These are phyloP conservation scores for Salvelinus namaycush DNA, from an alignment of 2,113 vertebrate genomes.

Conservation along the genomic window DNA sequence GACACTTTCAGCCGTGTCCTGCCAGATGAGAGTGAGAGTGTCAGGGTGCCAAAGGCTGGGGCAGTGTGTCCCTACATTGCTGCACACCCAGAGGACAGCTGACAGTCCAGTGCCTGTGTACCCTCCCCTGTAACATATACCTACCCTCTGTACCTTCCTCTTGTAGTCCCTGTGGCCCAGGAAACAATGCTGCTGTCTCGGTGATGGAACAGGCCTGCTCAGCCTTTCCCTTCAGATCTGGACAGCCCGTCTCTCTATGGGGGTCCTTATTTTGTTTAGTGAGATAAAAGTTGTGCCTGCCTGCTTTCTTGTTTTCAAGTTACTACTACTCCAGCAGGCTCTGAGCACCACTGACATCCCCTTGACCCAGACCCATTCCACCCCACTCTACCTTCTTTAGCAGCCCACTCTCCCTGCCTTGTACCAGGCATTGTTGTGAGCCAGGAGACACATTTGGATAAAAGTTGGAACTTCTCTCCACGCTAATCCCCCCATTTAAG, in stretches of 20 bases:
- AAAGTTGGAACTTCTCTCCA: background rate
- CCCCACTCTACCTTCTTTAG: conserved; percentile 14
- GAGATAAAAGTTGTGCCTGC: background rate
- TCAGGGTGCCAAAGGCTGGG: conserved; percentile 27
- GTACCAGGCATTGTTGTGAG: background rate
- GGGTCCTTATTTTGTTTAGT: background rate
- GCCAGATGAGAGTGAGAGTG: conserved; percentile 25
- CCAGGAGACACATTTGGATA: background rate
- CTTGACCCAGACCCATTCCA: conserved; percentile 12
- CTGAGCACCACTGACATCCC: conserved; percentile 2
- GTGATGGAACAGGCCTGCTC: conserved; percentile 59
- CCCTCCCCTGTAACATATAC: conserved; percentile 20
- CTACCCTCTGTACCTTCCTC: conserved; percentile 33
- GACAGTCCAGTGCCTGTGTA: conserved; percentile 36
- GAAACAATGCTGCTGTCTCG: conserved; percentile 66
- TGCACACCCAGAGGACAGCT: conserved; percentile 25
- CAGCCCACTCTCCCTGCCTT: conserved; percentile 25
- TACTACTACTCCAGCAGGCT: background rate
- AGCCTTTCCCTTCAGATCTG: conserved; percentile 12
- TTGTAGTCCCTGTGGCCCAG: conserved; percentile 48
- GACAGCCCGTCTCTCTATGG: background rate
- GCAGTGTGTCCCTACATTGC: conserved; percentile 37
- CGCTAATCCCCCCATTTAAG: background rate
- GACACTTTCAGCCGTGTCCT: background rate
- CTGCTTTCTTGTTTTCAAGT: background rate